Evolutionary conservation across 2,113 vertebrate genomes (phyloP).

Genomic region (Anoplopoma fimbria): DNA sequence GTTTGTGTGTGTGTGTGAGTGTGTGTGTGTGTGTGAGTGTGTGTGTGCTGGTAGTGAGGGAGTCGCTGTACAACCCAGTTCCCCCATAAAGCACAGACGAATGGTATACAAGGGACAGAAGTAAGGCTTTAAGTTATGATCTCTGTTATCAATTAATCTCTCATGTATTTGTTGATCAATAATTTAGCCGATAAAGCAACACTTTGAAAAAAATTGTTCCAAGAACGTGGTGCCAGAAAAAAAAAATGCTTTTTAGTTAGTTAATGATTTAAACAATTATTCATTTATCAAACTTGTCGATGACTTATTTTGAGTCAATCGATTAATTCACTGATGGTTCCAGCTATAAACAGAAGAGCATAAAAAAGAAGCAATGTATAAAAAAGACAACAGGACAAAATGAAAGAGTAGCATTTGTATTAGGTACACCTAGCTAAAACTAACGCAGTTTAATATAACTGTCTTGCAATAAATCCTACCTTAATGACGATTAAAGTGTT

Average conservation of each 20-base stretch:
- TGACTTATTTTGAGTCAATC: neutral
- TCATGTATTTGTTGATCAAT: neutral
- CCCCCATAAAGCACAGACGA: neutral
- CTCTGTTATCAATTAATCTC: neutral
- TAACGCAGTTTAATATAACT: too few relatives aligned
- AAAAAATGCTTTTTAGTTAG: neutral
- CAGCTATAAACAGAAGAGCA: neutral
- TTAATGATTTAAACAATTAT: neutral
- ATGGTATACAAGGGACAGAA: neutral
- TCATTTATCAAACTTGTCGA: neutral
- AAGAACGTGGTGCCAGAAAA: too few relatives aligned
- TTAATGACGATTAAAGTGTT: too few relatives aligned
- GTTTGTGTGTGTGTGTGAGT: conserved; percentile 11
- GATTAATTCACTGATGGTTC: neutral
- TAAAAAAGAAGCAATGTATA: neutral
- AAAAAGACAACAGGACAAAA: neutral
- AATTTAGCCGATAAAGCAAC: neutral
- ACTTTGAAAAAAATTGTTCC: neutral
- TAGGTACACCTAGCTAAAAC: neutral
- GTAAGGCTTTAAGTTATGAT: neutral
- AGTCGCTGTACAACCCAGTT: neutral
- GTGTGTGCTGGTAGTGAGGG: neutral
- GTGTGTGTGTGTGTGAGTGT: conserved; percentile 3
- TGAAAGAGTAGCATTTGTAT: neutral
- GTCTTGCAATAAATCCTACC: too few relatives aligned